Conservation (phyloP, 2,888 invertebrate genomes). For the Meganola albula region DNA sequence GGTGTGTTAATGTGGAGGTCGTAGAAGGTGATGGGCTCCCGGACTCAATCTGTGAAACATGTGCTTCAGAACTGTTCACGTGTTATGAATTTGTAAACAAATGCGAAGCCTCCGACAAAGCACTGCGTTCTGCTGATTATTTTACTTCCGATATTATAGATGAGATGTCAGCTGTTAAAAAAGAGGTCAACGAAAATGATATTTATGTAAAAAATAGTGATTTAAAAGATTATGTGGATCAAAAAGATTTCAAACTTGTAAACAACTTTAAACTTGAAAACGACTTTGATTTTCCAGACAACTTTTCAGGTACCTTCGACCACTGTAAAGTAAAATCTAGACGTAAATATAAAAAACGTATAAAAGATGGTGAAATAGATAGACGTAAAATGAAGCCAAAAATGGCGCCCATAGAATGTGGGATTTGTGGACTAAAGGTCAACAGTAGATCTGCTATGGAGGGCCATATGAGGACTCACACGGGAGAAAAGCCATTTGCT, state of each 20-base stretch:
- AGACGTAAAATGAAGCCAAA: constrained; percentile 35
- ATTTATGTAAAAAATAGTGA: constrained; percentile 30
- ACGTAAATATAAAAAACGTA: constrained; percentile 21
- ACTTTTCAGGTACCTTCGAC: constrained; percentile 6
- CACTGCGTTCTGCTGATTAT: constrained; percentile 37
- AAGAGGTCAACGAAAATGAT: constrained; percentile 23
- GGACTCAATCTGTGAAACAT: constrained; percentile 48
- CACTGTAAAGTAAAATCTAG: constrained; percentile 10
- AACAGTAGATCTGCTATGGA: constrained; percentile 53
- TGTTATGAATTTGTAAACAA: constrained; percentile 53
- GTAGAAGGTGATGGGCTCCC: constrained; percentile 56
- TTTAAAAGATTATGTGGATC: constrained; percentile 20
- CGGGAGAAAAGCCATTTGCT: constrained; percentile 59
- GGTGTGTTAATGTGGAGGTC: constrained; percentile 48
- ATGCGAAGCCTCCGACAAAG: constrained; percentile 55
- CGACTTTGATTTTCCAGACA: too few relatives aligned
- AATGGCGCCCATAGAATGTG: constrained; percentile 47
- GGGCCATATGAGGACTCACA: constrained; percentile 59
- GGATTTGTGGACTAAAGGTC: constrained; percentile 49
- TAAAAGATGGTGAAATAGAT: constrained; percentile 19
- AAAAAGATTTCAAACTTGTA: constrained; percentile 15
- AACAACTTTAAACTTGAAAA: too few relatives aligned
- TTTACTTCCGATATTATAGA: constrained; percentile 24
- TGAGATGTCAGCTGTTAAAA: constrained; percentile 16
- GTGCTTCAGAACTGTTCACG: constrained; percentile 45